Percentiles rank a stretch among this genome's conserved stretches.
phyloP scores from a whole-genome alignment of 37 sponge, comb jelly and placozoan genomes.

The Oscarella lobularis region DNA sequence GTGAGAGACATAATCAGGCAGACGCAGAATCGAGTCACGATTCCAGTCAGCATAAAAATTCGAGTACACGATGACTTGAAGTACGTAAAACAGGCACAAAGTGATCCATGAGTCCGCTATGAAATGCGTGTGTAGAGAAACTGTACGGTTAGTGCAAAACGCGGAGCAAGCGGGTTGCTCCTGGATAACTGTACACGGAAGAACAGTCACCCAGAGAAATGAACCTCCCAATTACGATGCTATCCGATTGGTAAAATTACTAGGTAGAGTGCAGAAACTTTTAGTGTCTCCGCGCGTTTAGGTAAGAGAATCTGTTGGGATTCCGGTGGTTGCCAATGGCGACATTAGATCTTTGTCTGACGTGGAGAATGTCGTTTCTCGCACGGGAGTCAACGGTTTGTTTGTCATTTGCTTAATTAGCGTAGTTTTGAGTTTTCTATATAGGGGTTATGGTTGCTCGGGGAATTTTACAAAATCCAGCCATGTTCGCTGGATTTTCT shows the following conservation, averaged over 20 bases:
- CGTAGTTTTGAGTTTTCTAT: not conserved
- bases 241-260: constrained; percentile 60
- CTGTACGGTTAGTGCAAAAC: constrained; percentile 51
- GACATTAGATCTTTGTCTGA: constrained; percentile 43
- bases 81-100: constrained; percentile 7
- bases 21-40: constrained; percentile 24
- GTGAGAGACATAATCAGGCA: constrained; percentile 59
- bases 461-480: constrained; percentile 80
- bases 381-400: constrained; percentile 53
- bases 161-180: constrained; percentile 62
- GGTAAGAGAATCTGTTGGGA: constrained; percentile 22
- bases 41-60: constrained; percentile 82
- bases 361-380: constrained; percentile 11
- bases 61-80: constrained; percentile 49
- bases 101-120: not conserved
- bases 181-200: constrained; percentile 87
- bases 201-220: constrained; percentile 64
- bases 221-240: constrained; percentile 59
- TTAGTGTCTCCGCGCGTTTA: not conserved
- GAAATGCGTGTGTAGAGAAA: constrained; percentile 31
- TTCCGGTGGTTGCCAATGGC: constrained; percentile 91
- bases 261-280: not conserved
- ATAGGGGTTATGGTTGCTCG: constrained; percentile 82
- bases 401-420: not conserved
- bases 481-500: constrained; percentile 59